Evolutionary conservation across 1,140 invertebrate species (phyloP).

Genomic region (Grapholita molesta): DNA sequence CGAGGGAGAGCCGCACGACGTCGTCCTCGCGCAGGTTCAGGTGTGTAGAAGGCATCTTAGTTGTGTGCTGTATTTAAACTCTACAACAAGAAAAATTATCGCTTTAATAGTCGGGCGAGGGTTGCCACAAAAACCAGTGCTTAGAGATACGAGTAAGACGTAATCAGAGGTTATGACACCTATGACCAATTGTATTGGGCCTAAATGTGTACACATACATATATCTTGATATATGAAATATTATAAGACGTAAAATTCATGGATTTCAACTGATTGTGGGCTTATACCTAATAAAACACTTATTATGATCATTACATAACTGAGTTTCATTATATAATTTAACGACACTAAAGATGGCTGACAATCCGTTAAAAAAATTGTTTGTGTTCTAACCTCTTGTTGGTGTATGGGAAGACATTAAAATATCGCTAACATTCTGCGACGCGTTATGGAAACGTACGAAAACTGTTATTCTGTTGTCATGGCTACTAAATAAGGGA

Average conservation of each 20-base stretch:
- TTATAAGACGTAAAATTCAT: too few species aligned
- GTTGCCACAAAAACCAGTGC: too few species aligned
- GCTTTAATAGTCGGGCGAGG: background rate
- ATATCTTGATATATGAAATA: too few species aligned
- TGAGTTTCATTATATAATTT: background rate
- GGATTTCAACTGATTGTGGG: too few species aligned
- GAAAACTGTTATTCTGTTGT: background rate
- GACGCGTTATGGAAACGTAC: background rate
- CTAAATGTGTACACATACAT: too few species aligned
- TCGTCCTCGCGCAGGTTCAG: slow-evolving; percentile 93
- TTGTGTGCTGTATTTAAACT: slow-evolving; percentile 21
- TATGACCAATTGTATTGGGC: too few species aligned
- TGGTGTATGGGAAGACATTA: background rate
- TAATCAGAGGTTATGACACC: too few species aligned
- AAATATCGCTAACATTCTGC: background rate
- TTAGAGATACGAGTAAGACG: too few species aligned
- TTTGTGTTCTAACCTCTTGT: background rate
- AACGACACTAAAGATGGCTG: background rate
- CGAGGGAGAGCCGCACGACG: slow-evolving; percentile 92
- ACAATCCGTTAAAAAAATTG: background rate
- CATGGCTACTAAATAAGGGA: background rate
- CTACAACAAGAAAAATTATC: slow-evolving; percentile 39
- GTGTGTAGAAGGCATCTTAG: slow-evolving; percentile 87
- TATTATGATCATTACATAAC: too few species aligned
- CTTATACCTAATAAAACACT: too few species aligned